phyloP scores from a whole-genome alignment of 2,888 invertebrate genomes.

The Ormyrus thymus region DNA sequence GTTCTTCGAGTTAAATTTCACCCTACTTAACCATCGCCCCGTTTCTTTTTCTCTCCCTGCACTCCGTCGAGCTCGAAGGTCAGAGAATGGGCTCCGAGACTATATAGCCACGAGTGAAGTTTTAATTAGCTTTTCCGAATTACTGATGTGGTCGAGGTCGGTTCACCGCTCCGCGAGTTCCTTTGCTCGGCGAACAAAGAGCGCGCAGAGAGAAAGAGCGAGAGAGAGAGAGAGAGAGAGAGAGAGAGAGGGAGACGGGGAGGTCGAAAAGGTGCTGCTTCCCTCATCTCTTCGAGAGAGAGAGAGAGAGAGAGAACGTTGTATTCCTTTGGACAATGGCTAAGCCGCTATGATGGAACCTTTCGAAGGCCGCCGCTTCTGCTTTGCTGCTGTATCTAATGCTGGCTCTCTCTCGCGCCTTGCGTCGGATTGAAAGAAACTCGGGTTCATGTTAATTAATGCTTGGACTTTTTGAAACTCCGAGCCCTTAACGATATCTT shows the following conservation, averaged over 20 bases:
- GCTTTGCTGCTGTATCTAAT: conserved; percentile 33
- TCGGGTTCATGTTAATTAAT: conserved; percentile 36
- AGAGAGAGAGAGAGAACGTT: conserved; percentile 7
- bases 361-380: conserved; percentile 5
- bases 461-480: conserved; percentile 15
- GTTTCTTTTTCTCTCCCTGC: conserved; percentile 53
- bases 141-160: conserved; percentile 69
- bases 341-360: conserved; percentile 55
- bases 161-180: conserved; percentile 65
- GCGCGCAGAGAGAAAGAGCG: conserved; percentile 39
- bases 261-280: background rate
- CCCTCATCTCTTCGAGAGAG: background rate
- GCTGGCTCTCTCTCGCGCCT: background rate
- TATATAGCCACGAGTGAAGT: conserved; percentile 69
- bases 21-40: conserved; percentile 47
- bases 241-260: background rate
- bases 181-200: conserved; percentile 66
- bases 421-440: conserved; percentile 30
- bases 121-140: conserved; percentile 74
- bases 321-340: conserved; percentile 65
- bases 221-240: conserved; percentile 11
- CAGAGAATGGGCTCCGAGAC: conserved; percentile 53
- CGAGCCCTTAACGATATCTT: background rate
- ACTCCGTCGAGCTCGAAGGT: conserved; percentile 56
- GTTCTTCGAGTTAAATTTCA: conserved; percentile 54